Evolutionary conservation across 1,140 invertebrate species (phyloP), one percentile per base, ranked within the genome.

Genomic region (Nautilus pompilius): DNA sequence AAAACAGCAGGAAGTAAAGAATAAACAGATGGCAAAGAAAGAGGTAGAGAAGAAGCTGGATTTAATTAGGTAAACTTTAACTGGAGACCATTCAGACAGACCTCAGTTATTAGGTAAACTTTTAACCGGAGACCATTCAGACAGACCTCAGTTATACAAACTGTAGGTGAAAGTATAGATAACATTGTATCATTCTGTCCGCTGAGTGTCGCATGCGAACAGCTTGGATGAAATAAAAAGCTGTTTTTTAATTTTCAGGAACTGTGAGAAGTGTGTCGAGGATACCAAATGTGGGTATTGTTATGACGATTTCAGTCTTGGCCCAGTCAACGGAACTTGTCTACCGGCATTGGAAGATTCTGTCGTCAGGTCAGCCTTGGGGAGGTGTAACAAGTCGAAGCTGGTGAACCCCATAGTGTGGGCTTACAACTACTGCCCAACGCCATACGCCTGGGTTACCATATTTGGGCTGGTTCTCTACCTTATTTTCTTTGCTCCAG

Each of bases 401-500:
- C 45, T 67, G 3, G n/a, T 46, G n/a, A 53, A 57, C 10, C 36
- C 53, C n/a, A 30, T 71, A 10, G 68, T 69, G 0, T 85, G 79
- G 80, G 79, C 83, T 5, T 69, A 77, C 41, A 77, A 83, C 30
- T 86, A 81, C 75, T 87, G 86, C 69, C 86, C 86, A 1, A 82
- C 83, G 2, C 26, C 72, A 20, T 86, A 85, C 63, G 75, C 82
- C 0, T 87, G 85, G 85, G 77, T 86, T 63, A 80, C 81, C 10
- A 74, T 87, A 6, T 29, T 82, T 4, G 86, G 85, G 4, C 69
- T 87, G 2, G 71, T 77, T 5, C 17, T 85, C 0, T 87, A 87
- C 63, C 73, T 87, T 15, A 77, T 86, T 67, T 86, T 81, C 65
- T 87, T 86, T 78, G 83, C 85, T 30, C 84, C 85, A 68, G 86